Conservation (phyloP, 2,797 vertebrate species). For the Smutsia gigantea region DNA sequence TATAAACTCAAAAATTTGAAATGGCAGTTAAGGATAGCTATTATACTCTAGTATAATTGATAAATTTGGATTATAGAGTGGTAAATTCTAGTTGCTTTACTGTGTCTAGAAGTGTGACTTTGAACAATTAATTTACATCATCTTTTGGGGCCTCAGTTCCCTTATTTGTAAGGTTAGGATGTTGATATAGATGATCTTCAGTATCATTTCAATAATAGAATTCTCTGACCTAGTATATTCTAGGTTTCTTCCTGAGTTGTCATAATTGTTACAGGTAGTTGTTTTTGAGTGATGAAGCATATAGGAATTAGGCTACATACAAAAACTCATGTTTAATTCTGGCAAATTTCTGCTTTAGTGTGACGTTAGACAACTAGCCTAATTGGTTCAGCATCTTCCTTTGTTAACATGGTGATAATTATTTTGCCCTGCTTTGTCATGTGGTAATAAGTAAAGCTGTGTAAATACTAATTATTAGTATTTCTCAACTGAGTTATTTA, state of each 20-base stretch:
- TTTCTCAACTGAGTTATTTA: conserved; percentile 14
- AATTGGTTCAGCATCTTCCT: conserved; percentile 43
- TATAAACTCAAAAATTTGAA: conserved; percentile 30
- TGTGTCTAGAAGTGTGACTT: neutral
- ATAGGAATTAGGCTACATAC: neutral
- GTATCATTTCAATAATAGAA: neutral
- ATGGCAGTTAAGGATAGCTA: neutral
- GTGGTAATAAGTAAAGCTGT: conserved; percentile 6
- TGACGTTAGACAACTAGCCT: conserved; percentile 30
- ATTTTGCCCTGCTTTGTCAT: conserved; percentile 44
- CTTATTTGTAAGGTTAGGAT: conserved; percentile 3
- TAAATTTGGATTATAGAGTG: neutral
- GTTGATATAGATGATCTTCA: neutral
- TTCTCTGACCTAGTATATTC: neutral
- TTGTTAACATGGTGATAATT: conserved; percentile 46
- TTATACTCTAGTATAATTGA: neutral
- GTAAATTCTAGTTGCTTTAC: conserved; percentile 20
- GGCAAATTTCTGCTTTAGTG: neutral
- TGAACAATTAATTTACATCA: neutral
- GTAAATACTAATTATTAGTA: conserved; percentile 49
- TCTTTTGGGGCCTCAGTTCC: neutral
- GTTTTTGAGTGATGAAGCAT: neutral
- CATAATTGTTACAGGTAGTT: conserved; percentile 30
- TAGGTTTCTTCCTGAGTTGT: conserved; percentile 27
- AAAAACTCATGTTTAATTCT: conserved; percentile 44